Conservation (phyloP, 1,140 invertebrate species). For the Brachionus asplanchnoidis region DNA sequence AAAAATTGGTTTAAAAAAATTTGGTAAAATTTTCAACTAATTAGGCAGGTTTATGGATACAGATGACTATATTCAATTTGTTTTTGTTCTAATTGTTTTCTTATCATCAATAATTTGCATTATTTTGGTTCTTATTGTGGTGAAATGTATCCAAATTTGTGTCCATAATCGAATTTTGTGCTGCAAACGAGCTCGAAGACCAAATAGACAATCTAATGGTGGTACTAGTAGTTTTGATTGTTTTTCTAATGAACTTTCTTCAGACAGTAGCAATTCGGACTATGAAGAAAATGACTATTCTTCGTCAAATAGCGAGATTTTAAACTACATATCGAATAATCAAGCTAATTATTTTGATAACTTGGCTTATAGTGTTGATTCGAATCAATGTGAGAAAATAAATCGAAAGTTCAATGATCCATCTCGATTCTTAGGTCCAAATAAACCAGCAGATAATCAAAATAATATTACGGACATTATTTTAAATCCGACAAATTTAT, state of each 20-base stretch:
- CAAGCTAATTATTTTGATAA: neutral
- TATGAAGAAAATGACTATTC: neutral
- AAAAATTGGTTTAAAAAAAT: neutral
- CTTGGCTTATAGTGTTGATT: neutral
- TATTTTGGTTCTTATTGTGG: neutral
- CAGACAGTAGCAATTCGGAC: neutral
- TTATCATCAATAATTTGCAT: neutral
- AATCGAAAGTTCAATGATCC: neutral
- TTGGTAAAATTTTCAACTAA: neutral
- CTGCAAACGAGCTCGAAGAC: neutral
- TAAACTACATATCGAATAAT: neutral
- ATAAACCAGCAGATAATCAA: neutral
- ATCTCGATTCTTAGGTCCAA: neutral
- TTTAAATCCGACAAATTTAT: neutral
- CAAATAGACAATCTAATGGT: neutral
- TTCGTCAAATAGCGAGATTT: neutral
- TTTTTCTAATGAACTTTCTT: constrained; percentile 16
- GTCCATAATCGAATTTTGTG: neutral
- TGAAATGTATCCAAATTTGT: constrained; percentile 18
- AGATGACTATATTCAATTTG: constrained; percentile 18
- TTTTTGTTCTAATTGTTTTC: neutral
- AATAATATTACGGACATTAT: neutral
- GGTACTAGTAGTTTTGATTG: neutral
- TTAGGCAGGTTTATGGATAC: neutral
- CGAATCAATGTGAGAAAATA: neutral